Base-by-base conservation (phyloP, 1,140 invertebrate species). In the Megalonaias nervosa region DNA sequence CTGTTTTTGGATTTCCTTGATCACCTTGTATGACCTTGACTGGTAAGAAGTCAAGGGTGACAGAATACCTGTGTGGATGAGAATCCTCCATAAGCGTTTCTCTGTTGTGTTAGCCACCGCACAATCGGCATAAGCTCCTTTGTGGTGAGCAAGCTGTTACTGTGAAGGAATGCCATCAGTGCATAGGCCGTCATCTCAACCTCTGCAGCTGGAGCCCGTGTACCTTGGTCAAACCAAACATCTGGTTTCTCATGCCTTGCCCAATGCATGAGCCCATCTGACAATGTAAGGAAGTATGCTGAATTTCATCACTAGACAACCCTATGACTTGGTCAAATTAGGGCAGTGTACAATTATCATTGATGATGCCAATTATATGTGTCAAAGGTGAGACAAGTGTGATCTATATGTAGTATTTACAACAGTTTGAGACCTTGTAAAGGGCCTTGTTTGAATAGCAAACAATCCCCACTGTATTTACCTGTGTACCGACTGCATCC, bases 151-250 rank as follows among this genome's bases (percentile, higher is more conserved):
- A 77, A 68, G 16, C 65, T 78, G 68, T 85, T 67, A 92, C 3
- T 94, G 86, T 21, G 94, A 90, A 6, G 62, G 16, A 79, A 57
- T 1, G 94, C 92, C 55, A 96, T 86, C 26, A 95, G 90, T 0
- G 94, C 95, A 90, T 97, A 98, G 1, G 96, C 93, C 0, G 96
- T 95, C 88, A 96, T 96, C 88, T 96, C 94, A 26, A 97, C 93
- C 81, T 96, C 95, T 5, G 95, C 92, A 15, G 94, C 94, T 66
- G 94, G 93, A 15, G 84, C 78, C 57, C 74, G 71, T 48, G 38
- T 48, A 65, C 72, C 72, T 71, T 81, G 70, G 60, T 68, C 60
- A 1, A 67, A 75, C 65, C 72, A 66, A 58, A 73, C 65, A 31
- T 75, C 70, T 31, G 64, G 56, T 14, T 62, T 48, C 13, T 79